Evolutionary conservation across 2,888 invertebrate genomes (phyloP), one percentile per base, ranked within the genome.

Genomic region (Drosophila melanosoma): DNA sequence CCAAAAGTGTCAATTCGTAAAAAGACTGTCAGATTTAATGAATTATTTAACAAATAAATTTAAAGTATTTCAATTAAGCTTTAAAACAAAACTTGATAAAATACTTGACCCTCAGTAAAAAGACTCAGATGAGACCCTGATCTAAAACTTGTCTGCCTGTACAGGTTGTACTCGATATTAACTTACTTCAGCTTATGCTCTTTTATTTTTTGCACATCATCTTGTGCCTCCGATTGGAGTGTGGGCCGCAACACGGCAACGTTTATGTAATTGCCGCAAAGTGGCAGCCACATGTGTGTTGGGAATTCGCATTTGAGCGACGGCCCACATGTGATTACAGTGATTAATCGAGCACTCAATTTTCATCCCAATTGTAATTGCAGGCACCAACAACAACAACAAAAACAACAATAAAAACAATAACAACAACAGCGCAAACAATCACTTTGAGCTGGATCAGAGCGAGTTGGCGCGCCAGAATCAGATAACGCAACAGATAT

Each of bases 401-500:
- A 36, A 35, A 10, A 45, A 2, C 52, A 62, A 35, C 53, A 52
- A 26, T 48, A 66, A 12, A 33, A 66, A 12, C 33, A 62, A 38
- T 40, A 53, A 52, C 57, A 36, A 35, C 12, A 45, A 2, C 33
- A 54, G 3, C 17, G 20, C 7, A 38, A 51, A 36, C 62, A 68
- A 59, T 59, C 33, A 82, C 58, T 87, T 85, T 35, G 86, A 89
- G 48, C 83, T 92, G 76, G 93, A 94, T 76, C 89, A 93, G 81
- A 94, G 94, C 81, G 96, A 96, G 93, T 93, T 96, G 92, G 95
- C 95, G 86, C 94, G 96, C 76, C 96, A 96, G 94, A 96, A 96
- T 94, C 94, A 95, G 92, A 96, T 96, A 92, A 96, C 96, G 38
- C 95, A 96, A 93, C 96, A 96, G 94, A 96, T 96, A 81, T 94